Base-by-base conservation (phyloP, 2,888 invertebrate genomes). In the Palloptera scutellata region DNA sequence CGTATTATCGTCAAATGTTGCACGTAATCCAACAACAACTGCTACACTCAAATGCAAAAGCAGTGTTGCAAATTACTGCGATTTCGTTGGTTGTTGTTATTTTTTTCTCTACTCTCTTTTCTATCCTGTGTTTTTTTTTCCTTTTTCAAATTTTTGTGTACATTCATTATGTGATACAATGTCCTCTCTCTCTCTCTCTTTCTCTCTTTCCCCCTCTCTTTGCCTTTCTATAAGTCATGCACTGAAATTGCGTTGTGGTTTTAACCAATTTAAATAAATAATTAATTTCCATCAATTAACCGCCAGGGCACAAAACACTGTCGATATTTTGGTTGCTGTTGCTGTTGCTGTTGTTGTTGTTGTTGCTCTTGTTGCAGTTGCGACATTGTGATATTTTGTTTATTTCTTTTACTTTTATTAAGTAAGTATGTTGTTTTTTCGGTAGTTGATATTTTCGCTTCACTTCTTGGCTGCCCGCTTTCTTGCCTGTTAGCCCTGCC, bases 271-370 rank as follows among this genome's bases (percentile, higher is more conserved):
- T 80, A 81, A 83, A 82, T 83, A 81, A 82, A 83, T 83, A 83
- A 82, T 83, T 83, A 81, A 83, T 83, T 80, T 78, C 74, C 78
- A 76, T 74, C 81, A 83, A 82, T 82, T 83, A 82, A 79, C 76
- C 77, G 75, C 77, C 75, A 79, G 79, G 76, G 76, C 75, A 67
- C 20, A 67, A 60, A 63, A 45, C 17, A 53, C 12, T 20, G 4
- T 13, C 43, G 11, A 54, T 51, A 52, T 57, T 60, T 62, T 40
- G 43, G 43, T 57, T 59, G 42, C 43, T 48, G n/a, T 57, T 42
- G 11, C 43, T 5, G 57, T 61, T 30, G 53, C 66, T 51, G 48
- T n/a, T n/a, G n/a, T n/a, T n/a, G n/a, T n/a, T n/a, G n/a, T n/a
- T n/a, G n/a, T n/a, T n/a, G n/a, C n/a, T n/a, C n/a, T n/a, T 12